Evolutionary conservation across 2,888 invertebrate genomes (phyloP), one percentile per base, ranked within the genome.

Genomic region (Cecidostiba fungosa): DNA sequence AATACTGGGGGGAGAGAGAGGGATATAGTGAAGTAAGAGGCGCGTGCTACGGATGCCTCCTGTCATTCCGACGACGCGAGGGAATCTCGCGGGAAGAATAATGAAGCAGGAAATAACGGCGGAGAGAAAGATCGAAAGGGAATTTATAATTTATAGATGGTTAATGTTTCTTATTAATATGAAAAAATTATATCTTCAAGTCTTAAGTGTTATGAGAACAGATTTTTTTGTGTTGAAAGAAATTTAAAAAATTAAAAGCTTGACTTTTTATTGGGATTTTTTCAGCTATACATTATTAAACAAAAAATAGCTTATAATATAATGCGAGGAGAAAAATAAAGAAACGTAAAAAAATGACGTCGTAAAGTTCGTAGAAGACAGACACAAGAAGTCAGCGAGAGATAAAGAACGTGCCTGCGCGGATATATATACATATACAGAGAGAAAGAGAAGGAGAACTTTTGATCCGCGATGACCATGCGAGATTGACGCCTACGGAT

Each of bases 401-500:
- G 0, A 47, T 32, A 47, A 78, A 47, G 39, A 74, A 36, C 12
- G 59, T 19, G 78, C 47, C 0, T 32, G 43, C 50, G 39, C n/a
- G n/a, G n/a, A n/a, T n/a, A 54, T 23, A 19, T 19, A 77, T 1
- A 50, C 5, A 76, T 26, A n/a, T 10, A 39, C 32, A 73, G 78
- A 78, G 6, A 43, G n/a, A 81, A 5, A 39, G 29, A 43, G 62
- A 32, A 32, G 23, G 29, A 32, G 32, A n/a, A 39, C 72, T 80
- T 77, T 80, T 72, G 74, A 77, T 50, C n/a, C 59, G 54, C 59
- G 72, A 86, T 86, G 86, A 86, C 83, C 80, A 72, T 72, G 84
- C 84, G 43, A 73, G 77, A 86, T 86, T 47, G 80, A 86, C 72
- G 86, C 77, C 80, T 81, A 81, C 70, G 86, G 80, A 84, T 86